A percentile compares a stretch with the other conserved stretches of the same genome.
These are phyloP conservation scores for Aethina tumida DNA, from an alignment of 1,140 invertebrate genomes.

Conservation along the genomic window DNA sequence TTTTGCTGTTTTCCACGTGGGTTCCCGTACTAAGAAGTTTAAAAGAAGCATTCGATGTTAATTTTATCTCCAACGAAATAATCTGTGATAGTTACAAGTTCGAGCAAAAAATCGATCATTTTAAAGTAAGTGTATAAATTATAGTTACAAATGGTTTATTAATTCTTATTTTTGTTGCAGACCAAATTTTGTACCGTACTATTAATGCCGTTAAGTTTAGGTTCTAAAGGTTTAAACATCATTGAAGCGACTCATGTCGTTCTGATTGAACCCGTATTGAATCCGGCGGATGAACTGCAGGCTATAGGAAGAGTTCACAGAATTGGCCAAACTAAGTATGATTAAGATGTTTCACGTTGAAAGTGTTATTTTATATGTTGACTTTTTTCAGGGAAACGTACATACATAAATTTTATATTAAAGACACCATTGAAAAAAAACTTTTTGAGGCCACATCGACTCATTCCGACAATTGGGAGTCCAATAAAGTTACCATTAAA, in stretches of 20 bases:
- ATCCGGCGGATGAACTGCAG: constrained; percentile 63
- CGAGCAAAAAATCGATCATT: constrained; percentile 40
- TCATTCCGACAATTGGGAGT: constrained; percentile 27
- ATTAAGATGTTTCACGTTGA: constrained; percentile 9
- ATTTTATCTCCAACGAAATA: constrained; percentile 41
- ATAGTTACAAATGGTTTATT: constrained; percentile 1
- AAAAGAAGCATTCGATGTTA: constrained; percentile 46
- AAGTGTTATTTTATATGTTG: not conserved
- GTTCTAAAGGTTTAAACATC: constrained; percentile 69
- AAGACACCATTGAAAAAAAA: constrained; percentile 60
- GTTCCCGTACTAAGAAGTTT: constrained; percentile 51
- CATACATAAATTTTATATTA: constrained; percentile 59
- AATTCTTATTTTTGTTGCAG: constrained; percentile 20
- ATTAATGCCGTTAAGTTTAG: constrained; percentile 55
- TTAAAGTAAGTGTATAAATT: constrained; percentile 42
- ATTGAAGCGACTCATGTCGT: constrained; percentile 72
- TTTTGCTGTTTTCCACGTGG: constrained; percentile 68
- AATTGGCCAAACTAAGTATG: constrained; percentile 65
- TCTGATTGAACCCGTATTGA: constrained; percentile 65
- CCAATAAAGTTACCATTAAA: constrained; percentile 25
- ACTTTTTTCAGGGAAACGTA: constrained; percentile 40
- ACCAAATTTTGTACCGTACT: constrained; percentile 47
- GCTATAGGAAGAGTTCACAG: constrained; percentile 70
- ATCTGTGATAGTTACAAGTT: constrained; percentile 13
- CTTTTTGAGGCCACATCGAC: constrained; percentile 39